phyloP scores from a whole-genome alignment of 2,113 vertebrate species.

The Poecile atricapillus region DNA sequence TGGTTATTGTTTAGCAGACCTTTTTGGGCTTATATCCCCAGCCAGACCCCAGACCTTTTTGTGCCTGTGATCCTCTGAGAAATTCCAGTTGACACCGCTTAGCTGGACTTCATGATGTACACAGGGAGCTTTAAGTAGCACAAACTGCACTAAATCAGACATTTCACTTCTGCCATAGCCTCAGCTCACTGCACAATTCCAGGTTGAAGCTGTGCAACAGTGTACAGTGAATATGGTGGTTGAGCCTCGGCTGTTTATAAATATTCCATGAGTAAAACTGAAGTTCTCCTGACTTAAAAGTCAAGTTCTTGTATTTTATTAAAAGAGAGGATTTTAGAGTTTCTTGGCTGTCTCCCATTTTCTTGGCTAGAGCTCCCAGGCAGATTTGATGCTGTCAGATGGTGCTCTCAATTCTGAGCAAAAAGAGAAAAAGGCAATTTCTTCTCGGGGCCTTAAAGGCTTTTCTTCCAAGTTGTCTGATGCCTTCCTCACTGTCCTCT shows the following conservation, averaged over 20 bases:
- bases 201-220: background rate
- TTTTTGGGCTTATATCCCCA: background rate
- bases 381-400: slow-evolving; percentile 25
- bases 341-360: slow-evolving; percentile 21
- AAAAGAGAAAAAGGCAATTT: background rate
- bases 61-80: background rate
- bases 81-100: background rate
- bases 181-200: background rate
- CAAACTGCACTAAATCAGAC: background rate
- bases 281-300: background rate
- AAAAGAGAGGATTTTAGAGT: background rate
- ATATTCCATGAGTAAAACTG: background rate
- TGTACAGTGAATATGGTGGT: background rate
- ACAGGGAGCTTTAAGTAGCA: background rate
- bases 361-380: background rate
- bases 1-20: background rate
- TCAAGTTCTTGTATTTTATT: background rate
- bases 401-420: background rate
- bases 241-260: background rate
- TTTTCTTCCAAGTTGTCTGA: background rate
- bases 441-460: background rate
- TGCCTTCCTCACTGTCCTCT: background rate
- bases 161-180: background rate
- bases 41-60: fast-evolving
- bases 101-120: background rate